These are phyloP conservation scores for Champsocephalus gunnari DNA, from an alignment of 2,797 vertebrate genomes.

Conservation along the genomic window DNA sequence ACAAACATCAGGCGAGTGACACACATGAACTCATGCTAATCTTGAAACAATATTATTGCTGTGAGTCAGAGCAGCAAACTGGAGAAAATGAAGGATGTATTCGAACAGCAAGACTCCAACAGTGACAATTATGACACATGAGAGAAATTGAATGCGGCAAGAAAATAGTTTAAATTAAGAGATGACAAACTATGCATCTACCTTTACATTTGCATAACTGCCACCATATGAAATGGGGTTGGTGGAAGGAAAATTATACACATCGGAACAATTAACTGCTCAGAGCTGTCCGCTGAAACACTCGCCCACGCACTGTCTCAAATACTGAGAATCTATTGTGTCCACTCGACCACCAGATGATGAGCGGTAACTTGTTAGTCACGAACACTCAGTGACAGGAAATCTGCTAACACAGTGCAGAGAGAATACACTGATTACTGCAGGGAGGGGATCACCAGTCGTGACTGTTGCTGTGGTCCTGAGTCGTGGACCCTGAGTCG, in stretches of 20 bases:
- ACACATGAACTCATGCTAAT: constrained; percentile 21
- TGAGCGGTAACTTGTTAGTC: constrained; percentile 31
- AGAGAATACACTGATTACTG: constrained; percentile 34
- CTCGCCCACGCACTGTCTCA: constrained; percentile 48
- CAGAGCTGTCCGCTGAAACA: constrained; percentile 53
- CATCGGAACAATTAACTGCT: constrained; percentile 61
- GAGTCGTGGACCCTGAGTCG: too few species aligned
- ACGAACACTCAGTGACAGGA: constrained; percentile 19
- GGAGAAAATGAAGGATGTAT: neutral
- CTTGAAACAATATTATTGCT: neutral
- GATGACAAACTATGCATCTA: constrained; percentile 34
- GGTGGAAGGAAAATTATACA: constrained; percentile 40
- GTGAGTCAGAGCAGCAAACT: constrained; percentile 29
- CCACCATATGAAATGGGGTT: constrained; percentile 15
- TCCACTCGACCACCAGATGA: constrained; percentile 38
- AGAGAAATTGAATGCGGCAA: constrained; percentile 13
- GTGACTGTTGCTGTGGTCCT: too few species aligned
- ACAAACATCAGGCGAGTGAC: constrained; percentile 38
- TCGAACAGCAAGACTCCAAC: neutral
- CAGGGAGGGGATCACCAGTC: constrained; percentile 1
- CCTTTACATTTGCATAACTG: constrained; percentile 28
- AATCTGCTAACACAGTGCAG: constrained; percentile 27
- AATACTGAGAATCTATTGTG: constrained; percentile 10
- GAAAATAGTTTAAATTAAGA: constrained; percentile 19
- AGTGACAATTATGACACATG: constrained; percentile 29